Evolutionary conservation across 2,888 invertebrate species (phyloP).

Genomic region (Plebejus melissa): DNA sequence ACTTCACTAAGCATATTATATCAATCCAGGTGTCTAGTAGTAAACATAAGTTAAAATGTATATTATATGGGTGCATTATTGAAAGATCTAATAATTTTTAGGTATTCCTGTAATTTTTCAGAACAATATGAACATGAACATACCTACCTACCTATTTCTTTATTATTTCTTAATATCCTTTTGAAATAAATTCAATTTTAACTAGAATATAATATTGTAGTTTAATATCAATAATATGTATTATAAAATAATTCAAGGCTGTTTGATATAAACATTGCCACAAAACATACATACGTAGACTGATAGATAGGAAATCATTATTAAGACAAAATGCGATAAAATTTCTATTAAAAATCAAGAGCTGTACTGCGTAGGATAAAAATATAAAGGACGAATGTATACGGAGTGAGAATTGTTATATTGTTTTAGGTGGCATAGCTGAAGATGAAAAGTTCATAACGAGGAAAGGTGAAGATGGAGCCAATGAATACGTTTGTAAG

Average conservation of each 20-base stretch:
- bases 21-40: no score
- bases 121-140: no score
- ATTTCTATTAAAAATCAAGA: background rate
- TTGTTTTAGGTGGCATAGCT: slow-evolving; percentile 3
- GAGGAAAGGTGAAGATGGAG: slow-evolving; percentile 9
- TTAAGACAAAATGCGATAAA: background rate
- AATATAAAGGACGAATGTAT: background rate
- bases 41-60: no score
- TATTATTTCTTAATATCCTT: no score
- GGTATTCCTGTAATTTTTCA: no score
- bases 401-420: slow-evolving; percentile 12
- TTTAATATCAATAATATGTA: no score
- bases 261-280: background rate
- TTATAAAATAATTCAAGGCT: background rate
- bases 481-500: slow-evolving; percentile 1
- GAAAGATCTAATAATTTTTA: no score
- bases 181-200: no score
- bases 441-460: background rate
- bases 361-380: background rate
- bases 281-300: background rate
- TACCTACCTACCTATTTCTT: no score
- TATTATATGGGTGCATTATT: no score
- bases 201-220: no score
- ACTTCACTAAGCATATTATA: no score
- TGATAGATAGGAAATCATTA: background rate